phyloP scores from a whole-genome alignment of 2,888 invertebrate genomes.

The Anthoptus insignis region DNA sequence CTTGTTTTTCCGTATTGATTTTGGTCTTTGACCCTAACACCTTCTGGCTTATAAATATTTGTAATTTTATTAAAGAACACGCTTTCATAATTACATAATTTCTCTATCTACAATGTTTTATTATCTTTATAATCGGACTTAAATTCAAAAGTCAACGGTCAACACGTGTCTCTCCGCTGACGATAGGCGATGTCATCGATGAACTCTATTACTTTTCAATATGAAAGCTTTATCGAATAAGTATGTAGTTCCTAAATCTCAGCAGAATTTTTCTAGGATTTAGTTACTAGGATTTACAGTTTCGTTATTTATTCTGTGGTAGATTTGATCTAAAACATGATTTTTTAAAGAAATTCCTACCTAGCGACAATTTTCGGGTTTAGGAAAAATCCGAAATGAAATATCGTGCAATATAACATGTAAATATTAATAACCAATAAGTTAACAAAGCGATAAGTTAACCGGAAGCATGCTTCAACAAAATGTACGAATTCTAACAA shows the following conservation, averaged over 20 bases:
- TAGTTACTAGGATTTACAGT: no score
- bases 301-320: no score
- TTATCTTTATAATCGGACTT: neutral
- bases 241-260: no score
- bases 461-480: neutral
- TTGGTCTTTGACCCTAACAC: neutral
- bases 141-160: slow-evolving; percentile 9
- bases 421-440: no score
- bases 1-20: neutral
- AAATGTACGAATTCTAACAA: neutral
- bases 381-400: no score
- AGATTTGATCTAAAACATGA: no score
- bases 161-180: slow-evolving; percentile 3
- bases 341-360: no score
- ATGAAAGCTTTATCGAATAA: no score
- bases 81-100: no score
- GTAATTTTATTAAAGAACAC: neutral
- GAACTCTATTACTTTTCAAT: neutral
- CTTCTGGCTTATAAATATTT: neutral
- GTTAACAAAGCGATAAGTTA: neutral
- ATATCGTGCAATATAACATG: no score
- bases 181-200: slow-evolving; percentile 2
- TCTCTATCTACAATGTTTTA: neutral
- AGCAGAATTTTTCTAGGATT: no score
- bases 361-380: no score